phyloP scores from a whole-genome alignment of 2,888 invertebrate species.

The Crepidodera aurea region DNA sequence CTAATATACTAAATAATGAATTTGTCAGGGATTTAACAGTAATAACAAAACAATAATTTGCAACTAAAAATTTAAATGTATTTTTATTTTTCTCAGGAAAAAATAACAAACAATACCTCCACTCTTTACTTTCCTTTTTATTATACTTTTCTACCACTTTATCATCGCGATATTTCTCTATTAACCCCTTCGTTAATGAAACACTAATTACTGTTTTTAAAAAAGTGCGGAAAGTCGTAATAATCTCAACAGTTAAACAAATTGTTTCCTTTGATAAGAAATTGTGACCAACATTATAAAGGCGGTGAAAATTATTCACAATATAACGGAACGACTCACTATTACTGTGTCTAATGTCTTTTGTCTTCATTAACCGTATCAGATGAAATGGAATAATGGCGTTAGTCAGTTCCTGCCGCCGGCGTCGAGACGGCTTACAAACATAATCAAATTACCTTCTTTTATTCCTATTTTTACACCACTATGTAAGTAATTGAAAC shows the following conservation, averaged over 20 bases:
- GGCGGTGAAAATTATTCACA: conserved; percentile 2
- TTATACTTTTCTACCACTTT: too few relatives aligned
- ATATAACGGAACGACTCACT: conserved; percentile 3
- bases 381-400: conserved; percentile 13
- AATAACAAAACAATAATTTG: too few relatives aligned
- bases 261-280: conserved; percentile 13
- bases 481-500: conserved; percentile 5
- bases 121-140: too few relatives aligned
- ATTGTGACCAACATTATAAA: conserved; percentile 11
- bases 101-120: too few relatives aligned
- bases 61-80: too few relatives aligned
- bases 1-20: too few relatives aligned
- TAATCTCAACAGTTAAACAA: background rate
- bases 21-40: too few relatives aligned
- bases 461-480: background rate
- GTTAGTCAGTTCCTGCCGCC: conserved; percentile 2
- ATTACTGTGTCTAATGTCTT: conserved; percentile 13
- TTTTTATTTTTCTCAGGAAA: too few relatives aligned
- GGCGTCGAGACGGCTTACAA: background rate
- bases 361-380: conserved; percentile 10
- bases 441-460: conserved; percentile 5
- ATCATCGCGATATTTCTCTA: background rate
- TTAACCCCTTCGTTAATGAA: background rate
- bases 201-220: background rate
- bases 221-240: background rate